Evolutionary conservation across 2,888 invertebrate genomes (phyloP).

Genomic region (Subacronicta megacephala): DNA sequence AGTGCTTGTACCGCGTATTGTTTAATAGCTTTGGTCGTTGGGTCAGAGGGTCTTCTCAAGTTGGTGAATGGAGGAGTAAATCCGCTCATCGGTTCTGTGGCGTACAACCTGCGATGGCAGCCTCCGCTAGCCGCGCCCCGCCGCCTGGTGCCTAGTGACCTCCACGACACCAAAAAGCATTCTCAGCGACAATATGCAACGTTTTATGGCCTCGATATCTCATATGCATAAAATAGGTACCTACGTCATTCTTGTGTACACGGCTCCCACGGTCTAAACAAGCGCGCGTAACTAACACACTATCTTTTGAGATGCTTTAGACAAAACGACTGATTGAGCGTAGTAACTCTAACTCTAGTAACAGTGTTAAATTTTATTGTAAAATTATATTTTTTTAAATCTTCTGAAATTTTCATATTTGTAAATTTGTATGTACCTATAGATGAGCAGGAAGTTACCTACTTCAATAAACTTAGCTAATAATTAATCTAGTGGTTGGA

Average conservation of each 20-base stretch:
- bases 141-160: slow-evolving; percentile 63
- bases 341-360: neutral
- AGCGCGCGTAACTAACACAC: slow-evolving; percentile 31
- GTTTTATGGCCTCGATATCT: slow-evolving; percentile 71
- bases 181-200: slow-evolving; percentile 71
- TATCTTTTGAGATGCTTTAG: neutral
- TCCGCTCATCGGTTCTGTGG: slow-evolving; percentile 39
- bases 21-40: slow-evolving; percentile 4
- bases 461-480: no score
- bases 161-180: slow-evolving; percentile 70
- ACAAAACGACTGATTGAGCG: no score
- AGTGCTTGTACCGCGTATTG: neutral
- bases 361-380: neutral
- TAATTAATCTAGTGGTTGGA: no score
- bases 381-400: no score
- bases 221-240: slow-evolving; percentile 55
- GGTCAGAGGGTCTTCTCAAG: neutral
- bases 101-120: slow-evolving; percentile 57
- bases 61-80: slow-evolving; percentile 54
- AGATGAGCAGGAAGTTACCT: no score
- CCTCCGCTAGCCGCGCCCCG: slow-evolving; percentile 52
- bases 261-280: slow-evolving; percentile 47
- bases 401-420: no score
- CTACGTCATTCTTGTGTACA: slow-evolving; percentile 45
- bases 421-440: no score